Conservation (phyloP, 1,140 invertebrate species). For the Sminthurinus signatus region DNA sequence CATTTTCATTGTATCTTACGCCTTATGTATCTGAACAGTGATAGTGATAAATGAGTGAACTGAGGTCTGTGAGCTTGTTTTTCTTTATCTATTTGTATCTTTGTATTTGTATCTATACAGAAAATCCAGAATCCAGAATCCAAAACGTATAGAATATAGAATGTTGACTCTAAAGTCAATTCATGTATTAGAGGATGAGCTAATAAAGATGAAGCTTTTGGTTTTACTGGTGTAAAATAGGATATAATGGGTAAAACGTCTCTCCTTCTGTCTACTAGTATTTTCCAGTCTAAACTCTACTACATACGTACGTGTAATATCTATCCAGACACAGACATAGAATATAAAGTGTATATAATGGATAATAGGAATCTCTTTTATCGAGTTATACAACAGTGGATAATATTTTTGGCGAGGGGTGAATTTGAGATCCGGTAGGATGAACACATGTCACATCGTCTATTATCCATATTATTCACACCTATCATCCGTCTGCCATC, state of each 20-base stretch:
- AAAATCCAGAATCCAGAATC: neutral
- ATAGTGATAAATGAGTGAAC: conserved; percentile 8
- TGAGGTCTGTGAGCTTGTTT: neutral
- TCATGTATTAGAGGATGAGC: too few species aligned
- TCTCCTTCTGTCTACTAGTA: neutral
- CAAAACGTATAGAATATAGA: too few species aligned
- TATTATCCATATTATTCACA: conserved; percentile 16
- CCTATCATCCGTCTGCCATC: conserved; percentile 5
- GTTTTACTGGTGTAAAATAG: neutral
- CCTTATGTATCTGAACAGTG: too few species aligned
- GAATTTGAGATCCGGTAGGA: conserved; percentile 8
- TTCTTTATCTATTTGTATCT: neutral
- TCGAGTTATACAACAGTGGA: neutral
- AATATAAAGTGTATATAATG: neutral
- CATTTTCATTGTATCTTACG: too few species aligned
- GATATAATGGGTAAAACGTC: neutral
- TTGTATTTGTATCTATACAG: neutral
- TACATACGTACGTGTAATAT: neutral
- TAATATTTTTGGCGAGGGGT: neutral
- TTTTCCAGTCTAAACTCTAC: neutral
- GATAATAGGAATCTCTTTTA: neutral
- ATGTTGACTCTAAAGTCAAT: too few species aligned
- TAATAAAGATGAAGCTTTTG: too few species aligned
- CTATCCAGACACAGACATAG: neutral
- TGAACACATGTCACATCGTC: conserved; percentile 13